Evolutionary conservation across 2,113 vertebrate species (phyloP).

Genomic region (Candoia aspera): DNA sequence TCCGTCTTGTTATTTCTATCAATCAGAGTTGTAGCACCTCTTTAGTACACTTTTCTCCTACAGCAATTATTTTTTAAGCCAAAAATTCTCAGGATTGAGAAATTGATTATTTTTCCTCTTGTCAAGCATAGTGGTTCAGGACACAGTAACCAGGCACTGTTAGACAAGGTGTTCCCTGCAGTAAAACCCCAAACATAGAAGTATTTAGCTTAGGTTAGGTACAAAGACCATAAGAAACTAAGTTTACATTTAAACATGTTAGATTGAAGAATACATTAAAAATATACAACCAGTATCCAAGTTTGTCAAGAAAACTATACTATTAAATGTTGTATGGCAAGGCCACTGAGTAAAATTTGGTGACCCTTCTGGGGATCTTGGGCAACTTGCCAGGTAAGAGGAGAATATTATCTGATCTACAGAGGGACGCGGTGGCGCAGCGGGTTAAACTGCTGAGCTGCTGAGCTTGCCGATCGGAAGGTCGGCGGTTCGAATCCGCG

Average conservation of each 20-base stretch:
- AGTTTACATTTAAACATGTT: neutral
- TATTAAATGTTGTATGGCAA: neutral
- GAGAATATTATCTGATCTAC: neutral
- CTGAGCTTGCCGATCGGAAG: no score
- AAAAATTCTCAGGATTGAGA: slow-evolving; percentile 6
- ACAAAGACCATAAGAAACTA: neutral
- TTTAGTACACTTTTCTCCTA: neutral
- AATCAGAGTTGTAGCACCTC: neutral
- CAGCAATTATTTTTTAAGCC: slow-evolving; percentile 22
- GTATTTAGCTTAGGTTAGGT: neutral
- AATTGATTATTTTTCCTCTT: neutral
- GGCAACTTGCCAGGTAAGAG: neutral
- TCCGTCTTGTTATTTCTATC: neutral
- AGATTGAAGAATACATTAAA: neutral
- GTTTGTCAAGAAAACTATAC: neutral
- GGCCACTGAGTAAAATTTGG: neutral
- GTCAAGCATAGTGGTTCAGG: neutral
- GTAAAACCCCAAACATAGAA: neutral
- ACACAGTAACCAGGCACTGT: neutral
- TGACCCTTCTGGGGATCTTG: neutral
- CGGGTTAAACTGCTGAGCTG: no score
- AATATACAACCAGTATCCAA: neutral
- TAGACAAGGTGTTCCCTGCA: neutral
- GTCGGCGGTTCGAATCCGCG: no score
- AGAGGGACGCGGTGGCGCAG: no score